Base-by-base conservation (phyloP, 1,140 invertebrate genomes). In the Plectrocnemia conspersa region DNA sequence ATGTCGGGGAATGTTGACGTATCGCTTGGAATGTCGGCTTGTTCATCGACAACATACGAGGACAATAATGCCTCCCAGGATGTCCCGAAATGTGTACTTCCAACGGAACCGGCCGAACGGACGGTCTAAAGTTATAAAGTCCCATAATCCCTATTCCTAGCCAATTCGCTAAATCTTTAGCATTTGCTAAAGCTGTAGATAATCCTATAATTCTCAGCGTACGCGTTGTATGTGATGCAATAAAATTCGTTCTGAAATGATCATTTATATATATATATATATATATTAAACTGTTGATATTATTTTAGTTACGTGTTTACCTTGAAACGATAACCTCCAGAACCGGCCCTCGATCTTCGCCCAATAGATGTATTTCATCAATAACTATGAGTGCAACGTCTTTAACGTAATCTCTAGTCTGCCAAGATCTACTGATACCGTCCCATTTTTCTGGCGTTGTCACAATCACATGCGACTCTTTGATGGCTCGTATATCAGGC, bases 391-490 rank as follows among this genome's bases (percentile, higher is more conserved):
- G 74, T 0, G 88, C 85, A 0, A 99, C 97, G 64, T 93, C 80
- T 54, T 82, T 85, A 1, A 99, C 96, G 66, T 98, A 99, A 71
- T 85, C 87, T 59, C 97, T 81, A 0, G 90, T 97, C 64, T 98
- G 94, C 94, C 96, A 99, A 54, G 90, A 93, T 59, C 97, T 80
- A 70, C 92, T 97, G 50, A 99, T 92, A 56, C 95, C 96, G 70
- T 99, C 97, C 97, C 97, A 99, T 72, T 99, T 99, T 74, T 99
- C 97, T 0, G 97, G 97, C 0, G 97, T 99, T 2, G 96, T 98
- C 0, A 99, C 92, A 61, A 99, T 98, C 1, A 99, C 84, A 66
- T 92, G 85, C 0, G 96, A 86, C 42, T 71, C 78, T 0, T 81
- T 76, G 52, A 99, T 92, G 0, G 92, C 86, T 62, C 83, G 76